These are phyloP conservation scores for Cheilosia variabilis DNA, from an alignment of 2,888 invertebrate genomes.

Conservation along the genomic window DNA sequence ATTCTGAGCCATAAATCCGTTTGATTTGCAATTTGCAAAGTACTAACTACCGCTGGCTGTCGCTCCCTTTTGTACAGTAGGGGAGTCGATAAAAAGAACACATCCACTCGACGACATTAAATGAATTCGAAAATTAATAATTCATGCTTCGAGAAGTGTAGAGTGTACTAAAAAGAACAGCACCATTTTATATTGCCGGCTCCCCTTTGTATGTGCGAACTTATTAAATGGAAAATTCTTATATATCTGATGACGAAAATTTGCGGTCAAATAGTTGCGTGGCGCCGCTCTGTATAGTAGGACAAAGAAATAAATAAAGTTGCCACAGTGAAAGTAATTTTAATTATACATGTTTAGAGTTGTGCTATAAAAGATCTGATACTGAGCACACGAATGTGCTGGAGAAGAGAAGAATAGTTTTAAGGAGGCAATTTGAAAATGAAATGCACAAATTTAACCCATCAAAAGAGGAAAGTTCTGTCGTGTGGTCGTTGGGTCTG, in stretches of 20 bases:
- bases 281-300: constrained; percentile 11
- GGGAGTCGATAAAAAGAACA: constrained; percentile 10
- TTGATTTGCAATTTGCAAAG: constrained; percentile 36
- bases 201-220: constrained; percentile 12
- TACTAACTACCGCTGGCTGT: background rate
- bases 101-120: constrained; percentile 7
- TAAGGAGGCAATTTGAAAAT: constrained; percentile 8
- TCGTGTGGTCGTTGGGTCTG: background rate
- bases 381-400: constrained; percentile 10
- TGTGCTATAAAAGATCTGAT: constrained; percentile 21
- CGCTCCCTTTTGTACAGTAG: background rate
- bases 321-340: constrained; percentile 24
- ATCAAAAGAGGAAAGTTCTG: constrained; percentile 3
- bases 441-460: background rate
- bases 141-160: background rate
- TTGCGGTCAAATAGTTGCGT: constrained; percentile 16
- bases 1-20: constrained; percentile 35
- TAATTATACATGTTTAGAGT: constrained; percentile 38
- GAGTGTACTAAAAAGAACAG: too few species aligned
- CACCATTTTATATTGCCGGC: constrained; percentile 7
- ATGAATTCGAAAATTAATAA: constrained; percentile 10
- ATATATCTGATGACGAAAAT: background rate
- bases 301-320: background rate
- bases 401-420: background rate
- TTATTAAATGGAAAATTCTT: constrained; percentile 15